Evolutionary conservation across 2,888 invertebrate species (phyloP).

Genomic region (Hirtodrosophila duncani): DNA sequence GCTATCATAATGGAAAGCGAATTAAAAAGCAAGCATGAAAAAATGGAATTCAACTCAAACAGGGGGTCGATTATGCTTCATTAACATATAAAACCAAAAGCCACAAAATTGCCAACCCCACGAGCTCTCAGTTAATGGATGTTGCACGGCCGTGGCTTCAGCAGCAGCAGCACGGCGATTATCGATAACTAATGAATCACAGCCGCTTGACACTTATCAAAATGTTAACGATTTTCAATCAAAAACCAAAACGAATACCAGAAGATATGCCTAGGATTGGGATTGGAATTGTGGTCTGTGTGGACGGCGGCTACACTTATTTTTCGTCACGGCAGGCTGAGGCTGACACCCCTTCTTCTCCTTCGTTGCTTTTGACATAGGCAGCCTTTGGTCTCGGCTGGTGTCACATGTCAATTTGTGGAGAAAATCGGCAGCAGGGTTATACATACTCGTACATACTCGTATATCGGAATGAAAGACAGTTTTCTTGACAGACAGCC

Average conservation of each 20-base stretch:
- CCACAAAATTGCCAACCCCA: constrained; percentile 27
- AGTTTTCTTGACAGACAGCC: constrained; percentile 37
- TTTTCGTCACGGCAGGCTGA: constrained; percentile 39
- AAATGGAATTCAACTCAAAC: constrained; percentile 19
- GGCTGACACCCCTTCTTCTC: constrained; percentile 24
- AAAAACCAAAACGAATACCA: constrained; percentile 17
- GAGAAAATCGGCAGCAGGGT: constrained; percentile 14
- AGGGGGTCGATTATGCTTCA: constrained; percentile 32
- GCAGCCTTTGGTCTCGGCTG: constrained; percentile 25
- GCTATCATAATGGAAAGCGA: constrained; percentile 21
- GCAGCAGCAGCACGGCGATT: background rate
- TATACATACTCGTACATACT: background rate
- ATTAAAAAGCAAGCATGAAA: constrained; percentile 34
- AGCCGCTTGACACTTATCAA: constrained; percentile 35
- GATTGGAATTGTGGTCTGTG: constrained; percentile 9
- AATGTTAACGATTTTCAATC: constrained; percentile 50
- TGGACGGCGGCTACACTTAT: constrained; percentile 5
- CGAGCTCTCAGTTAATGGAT: constrained; percentile 11
- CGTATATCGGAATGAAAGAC: constrained; percentile 15
- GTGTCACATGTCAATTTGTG: constrained; percentile 69
- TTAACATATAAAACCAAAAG: constrained; percentile 37
- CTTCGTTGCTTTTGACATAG: constrained; percentile 9
- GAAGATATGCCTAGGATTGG: constrained; percentile 19
- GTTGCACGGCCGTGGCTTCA: background rate
- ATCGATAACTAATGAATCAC: constrained; percentile 37